Percentiles rank a stretch among this genome's conserved stretches.
Evolutionary conservation across 2,113 vertebrate species (phyloP).

Genomic region (Microcebus tavaratra): DNA sequence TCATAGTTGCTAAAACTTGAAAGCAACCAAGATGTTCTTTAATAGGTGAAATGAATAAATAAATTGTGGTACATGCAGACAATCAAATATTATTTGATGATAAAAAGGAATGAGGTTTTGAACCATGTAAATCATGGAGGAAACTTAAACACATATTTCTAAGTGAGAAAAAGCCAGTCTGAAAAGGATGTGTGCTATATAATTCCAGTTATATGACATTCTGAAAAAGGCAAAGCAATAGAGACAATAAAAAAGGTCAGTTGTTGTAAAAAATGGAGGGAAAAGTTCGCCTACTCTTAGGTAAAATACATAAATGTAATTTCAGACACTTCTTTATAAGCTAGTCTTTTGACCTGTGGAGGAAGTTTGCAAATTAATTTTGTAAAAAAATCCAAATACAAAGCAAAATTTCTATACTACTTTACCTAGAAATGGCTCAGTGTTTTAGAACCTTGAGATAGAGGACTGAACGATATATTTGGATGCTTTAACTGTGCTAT

Average conservation of each 20-base stretch:
- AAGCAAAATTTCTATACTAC: background rate
- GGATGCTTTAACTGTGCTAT: background rate
- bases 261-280: background rate
- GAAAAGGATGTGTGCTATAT: background rate
- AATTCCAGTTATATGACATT: background rate
- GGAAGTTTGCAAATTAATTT: background rate
- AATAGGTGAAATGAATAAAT: background rate
- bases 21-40: background rate
- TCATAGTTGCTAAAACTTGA: background rate
- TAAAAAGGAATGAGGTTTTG: background rate
- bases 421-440: background rate
- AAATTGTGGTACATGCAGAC: background rate
- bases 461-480: background rate
- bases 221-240: background rate
- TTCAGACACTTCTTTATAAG: background rate
- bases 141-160: background rate
- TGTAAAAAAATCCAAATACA: background rate
- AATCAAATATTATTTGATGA: background rate
- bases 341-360: background rate
- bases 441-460: background rate
- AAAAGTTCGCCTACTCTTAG: background rate
- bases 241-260: background rate
- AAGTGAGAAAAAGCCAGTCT: background rate
- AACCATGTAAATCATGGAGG: background rate
- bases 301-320: background rate